phyloP scores from a whole-genome alignment of 2,888 invertebrate genomes.

The Aproaerema taeniolella region DNA sequence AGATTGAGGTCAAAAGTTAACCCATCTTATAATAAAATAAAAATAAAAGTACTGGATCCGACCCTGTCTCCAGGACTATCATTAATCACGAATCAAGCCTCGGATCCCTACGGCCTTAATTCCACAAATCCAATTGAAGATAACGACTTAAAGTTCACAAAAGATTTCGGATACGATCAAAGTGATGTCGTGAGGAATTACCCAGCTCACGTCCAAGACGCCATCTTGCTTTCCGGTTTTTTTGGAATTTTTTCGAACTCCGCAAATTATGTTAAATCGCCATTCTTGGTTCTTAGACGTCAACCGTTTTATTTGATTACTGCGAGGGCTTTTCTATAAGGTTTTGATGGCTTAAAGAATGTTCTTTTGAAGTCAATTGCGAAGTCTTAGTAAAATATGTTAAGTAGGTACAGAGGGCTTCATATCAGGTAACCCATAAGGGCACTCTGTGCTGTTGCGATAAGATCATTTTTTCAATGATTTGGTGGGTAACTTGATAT shows the following conservation, averaged over 20 bases:
- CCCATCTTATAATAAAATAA: too few species aligned
- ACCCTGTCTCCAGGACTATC: constrained; percentile 9
- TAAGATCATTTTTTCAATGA: too few species aligned
- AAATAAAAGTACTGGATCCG: not conserved
- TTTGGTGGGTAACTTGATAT: too few species aligned
- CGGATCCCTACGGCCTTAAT: constrained; percentile 20
- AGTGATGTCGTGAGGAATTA: constrained; percentile 32
- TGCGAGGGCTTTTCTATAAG: constrained; percentile 11
- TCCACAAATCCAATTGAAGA: constrained; percentile 37
- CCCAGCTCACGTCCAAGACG: constrained; percentile 8
- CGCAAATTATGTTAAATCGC: constrained; percentile 48
- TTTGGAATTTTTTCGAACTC: constrained; percentile 18
- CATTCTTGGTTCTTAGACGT: constrained; percentile 28
- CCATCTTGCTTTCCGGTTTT: not conserved
- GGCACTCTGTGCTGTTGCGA: too few species aligned
- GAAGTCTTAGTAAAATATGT: too few species aligned
- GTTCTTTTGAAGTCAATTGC: not conserved
- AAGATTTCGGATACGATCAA: constrained; percentile 36
- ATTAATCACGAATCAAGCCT: constrained; percentile 15
- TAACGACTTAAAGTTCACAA: constrained; percentile 41
- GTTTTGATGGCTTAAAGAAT: not conserved
- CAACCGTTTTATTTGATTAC: constrained; percentile 58
- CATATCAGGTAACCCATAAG: too few species aligned
- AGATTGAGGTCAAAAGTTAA: too few species aligned
- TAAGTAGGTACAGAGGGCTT: too few species aligned